These are phyloP conservation scores for Recurvirostra avosetta DNA, from an alignment of 2,113 vertebrate species.

Conservation along the genomic window DNA sequence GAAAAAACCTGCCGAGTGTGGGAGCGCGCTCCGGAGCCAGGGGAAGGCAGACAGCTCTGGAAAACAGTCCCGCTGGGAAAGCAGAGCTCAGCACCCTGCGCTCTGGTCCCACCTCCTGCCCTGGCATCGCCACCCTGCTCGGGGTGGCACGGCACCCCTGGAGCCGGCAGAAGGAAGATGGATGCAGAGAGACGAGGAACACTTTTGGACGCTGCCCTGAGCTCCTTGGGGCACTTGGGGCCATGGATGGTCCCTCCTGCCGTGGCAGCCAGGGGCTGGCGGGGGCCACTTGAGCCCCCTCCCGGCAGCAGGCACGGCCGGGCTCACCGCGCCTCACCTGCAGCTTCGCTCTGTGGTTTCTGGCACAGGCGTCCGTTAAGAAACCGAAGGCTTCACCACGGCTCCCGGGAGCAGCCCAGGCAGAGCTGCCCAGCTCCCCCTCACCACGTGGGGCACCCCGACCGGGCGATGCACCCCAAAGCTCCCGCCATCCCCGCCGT, in stretches of 20 bases:
- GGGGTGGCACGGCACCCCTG: neutral
- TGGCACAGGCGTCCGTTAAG: neutral
- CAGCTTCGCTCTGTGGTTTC: neutral
- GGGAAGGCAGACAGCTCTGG: neutral
- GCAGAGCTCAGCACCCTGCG: neutral
- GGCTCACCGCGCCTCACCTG: constrained; percentile 7
- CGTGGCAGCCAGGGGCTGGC: neutral
- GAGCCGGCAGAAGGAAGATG: neutral
- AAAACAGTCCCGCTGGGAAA: neutral
- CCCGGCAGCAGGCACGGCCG: rapidly evolving
- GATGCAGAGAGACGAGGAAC: neutral
- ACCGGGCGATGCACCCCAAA: neutral
- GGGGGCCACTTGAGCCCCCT: neutral
- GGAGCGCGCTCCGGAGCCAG: neutral
- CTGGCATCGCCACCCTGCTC: neutral
- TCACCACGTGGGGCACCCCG: neutral
- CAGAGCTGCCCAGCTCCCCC: neutral
- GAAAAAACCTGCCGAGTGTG: rapidly evolving
- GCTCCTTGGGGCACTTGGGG: rapidly evolving
- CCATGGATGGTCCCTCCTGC: neutral
- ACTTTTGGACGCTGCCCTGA: neutral
- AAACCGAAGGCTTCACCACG: neutral
- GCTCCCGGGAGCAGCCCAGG: neutral
- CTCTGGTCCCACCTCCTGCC: neutral
- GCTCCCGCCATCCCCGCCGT: rapidly evolving